Evolutionary conservation across 2,113 vertebrate species (phyloP).

Genomic region (Bubo blakistoni): DNA sequence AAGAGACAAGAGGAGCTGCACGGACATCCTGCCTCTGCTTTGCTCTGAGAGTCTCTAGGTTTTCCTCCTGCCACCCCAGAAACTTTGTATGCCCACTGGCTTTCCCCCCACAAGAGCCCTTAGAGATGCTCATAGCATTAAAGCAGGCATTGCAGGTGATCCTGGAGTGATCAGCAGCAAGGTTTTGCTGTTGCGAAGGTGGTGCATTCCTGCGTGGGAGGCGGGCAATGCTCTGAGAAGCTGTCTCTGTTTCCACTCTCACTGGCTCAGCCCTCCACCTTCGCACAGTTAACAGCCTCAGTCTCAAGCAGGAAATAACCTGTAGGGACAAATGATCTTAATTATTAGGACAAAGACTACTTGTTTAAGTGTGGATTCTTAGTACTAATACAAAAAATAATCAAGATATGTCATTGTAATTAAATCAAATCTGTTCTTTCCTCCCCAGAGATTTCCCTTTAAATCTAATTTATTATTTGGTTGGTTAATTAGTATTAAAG

Average conservation of each 20-base stretch:
- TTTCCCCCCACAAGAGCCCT: neutral
- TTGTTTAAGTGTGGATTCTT: neutral
- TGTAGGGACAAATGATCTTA: constrained; percentile 6
- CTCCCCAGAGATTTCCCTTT: neutral
- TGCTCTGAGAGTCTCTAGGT: neutral
- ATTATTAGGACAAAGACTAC: constrained; percentile 22
- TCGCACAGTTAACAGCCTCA: neutral
- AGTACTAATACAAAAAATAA: neutral
- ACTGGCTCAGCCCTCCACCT: neutral
- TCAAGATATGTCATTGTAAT: neutral
- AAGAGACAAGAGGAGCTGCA: neutral
- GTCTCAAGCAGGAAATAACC: constrained; percentile 10
- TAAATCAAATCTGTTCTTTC: neutral
- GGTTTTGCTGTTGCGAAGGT: neutral
- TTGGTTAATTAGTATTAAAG: neutral
- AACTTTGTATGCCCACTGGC: neutral
- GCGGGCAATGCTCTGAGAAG: neutral
- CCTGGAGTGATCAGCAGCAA: neutral
- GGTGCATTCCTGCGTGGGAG: neutral
- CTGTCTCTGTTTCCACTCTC: neutral
- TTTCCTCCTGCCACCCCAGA: neutral
- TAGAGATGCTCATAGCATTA: neutral
- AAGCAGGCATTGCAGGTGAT: neutral
- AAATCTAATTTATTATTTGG: constrained; percentile 8
- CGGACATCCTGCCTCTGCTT: accelerated